Evolutionary conservation across 1,140 invertebrate genomes (phyloP), one percentile per base, ranked within the genome.

Genomic region (Planococcus citri): DNA sequence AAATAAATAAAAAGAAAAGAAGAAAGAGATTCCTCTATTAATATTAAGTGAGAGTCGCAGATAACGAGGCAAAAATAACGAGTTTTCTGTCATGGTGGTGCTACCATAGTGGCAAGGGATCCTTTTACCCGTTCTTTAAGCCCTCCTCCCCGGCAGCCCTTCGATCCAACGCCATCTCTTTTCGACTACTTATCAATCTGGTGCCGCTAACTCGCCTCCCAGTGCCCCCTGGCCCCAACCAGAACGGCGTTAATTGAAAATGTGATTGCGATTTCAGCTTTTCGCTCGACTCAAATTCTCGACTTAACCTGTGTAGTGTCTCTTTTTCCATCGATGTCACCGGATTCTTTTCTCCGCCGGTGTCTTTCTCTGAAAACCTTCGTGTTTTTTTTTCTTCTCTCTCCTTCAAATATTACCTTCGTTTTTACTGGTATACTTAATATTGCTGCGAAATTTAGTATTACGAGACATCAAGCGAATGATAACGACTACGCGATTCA

Each of bases 21-120:
- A 64, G 60, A 64, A 64, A 64, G 60, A 64, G 60, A 64, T 25
- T 27, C 60, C 25, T 64, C 60, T 64, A 64, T 64, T 64, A 64
- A 64, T 64, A 64, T 64, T 64, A 64, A 64, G 60, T 64, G 60
- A 64, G 60, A 64, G 60, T 64, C 22, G 25, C 22, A 64, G 60
- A 64, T 64, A 64, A 64, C 60, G 60, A 64, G 60, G 60, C 60
- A 64, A 64, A 64, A 64, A 64, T 64, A 64, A 64, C 60, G 60
- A 64, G 60, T 64, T 64, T 64, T 64, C 60, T 64, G 60, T 64
- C 60, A 64, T 64, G 60, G 60, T 64, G 60, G 60, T 64, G 60
- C 60, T 64, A 64, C 60, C 60, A 64, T 64, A 64, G 60, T 64
- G 60, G 60, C 60, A 64, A 64, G 60, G 60, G 60, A 64, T 64